phyloP scores from a whole-genome alignment of 2,113 vertebrate species.

The Hydropotes inermis region DNA sequence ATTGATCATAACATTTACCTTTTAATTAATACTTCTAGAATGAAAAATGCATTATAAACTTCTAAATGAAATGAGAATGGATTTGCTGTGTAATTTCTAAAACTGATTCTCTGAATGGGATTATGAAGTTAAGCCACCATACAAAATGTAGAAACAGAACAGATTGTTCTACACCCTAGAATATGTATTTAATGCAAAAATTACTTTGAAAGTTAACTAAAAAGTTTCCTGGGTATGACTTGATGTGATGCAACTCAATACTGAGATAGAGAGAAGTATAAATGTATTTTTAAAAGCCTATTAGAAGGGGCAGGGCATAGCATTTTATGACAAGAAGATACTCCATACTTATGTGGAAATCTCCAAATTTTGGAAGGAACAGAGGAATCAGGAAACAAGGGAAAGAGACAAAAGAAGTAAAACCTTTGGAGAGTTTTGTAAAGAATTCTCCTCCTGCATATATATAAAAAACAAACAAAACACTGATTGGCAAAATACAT shows the following conservation, averaged over 20 bases:
- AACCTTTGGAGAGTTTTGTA: background rate
- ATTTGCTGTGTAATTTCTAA: background rate
- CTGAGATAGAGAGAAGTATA: background rate
- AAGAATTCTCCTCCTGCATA: background rate
- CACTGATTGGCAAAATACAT: background rate
- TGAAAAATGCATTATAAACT: background rate
- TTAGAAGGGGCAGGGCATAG: background rate
- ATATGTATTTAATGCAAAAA: background rate
- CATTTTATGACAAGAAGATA: background rate
- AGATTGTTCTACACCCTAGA: background rate
- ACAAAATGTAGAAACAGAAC: background rate
- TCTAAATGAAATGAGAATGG: background rate
- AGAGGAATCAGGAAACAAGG: background rate
- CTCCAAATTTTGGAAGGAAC: background rate
- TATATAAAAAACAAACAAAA: background rate
- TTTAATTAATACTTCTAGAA: background rate
- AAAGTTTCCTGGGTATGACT: background rate
- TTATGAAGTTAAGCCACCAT: background rate
- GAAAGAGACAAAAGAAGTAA: background rate
- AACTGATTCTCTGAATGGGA: background rate
- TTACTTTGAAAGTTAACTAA: background rate
- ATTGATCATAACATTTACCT: slow-evolving; percentile 21
- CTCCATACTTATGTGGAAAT: background rate
- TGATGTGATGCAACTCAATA: background rate
- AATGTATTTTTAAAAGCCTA: background rate